phyloP scores from a whole-genome alignment of 2,113 vertebrate species.

The Sinosuthora webbiana region DNA sequence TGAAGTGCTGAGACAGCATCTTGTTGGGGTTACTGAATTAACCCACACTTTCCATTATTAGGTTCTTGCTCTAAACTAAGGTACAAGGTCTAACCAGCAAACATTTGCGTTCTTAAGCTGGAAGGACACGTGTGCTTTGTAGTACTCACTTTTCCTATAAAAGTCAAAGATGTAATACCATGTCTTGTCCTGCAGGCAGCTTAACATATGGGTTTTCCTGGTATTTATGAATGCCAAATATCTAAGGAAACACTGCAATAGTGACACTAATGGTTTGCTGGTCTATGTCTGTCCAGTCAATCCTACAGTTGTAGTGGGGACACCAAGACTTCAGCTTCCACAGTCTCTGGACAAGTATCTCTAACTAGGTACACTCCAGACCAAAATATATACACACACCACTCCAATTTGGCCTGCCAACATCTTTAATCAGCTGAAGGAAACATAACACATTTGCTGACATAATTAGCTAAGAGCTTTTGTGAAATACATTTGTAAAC shows the following conservation, averaged over 20 bases:
- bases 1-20: background rate
- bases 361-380: background rate
- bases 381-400: background rate
- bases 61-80: background rate
- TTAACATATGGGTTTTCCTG: background rate
- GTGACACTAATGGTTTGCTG: background rate
- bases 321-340: background rate
- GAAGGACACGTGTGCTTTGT: fast-evolving
- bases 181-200: background rate
- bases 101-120: background rate
- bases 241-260: background rate
- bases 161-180: background rate
- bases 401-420: background rate
- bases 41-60: background rate
- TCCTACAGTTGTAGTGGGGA: background rate
- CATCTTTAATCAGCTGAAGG: background rate
- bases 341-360: background rate
- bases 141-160: background rate
- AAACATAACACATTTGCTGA: background rate
- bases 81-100: background rate
- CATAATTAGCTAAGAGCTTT: background rate
- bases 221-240: background rate
- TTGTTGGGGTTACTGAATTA: background rate
- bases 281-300: background rate
- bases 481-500: background rate